Conservation (phyloP, 2,888 invertebrate genomes). For the Archaeoteleia sp. region DNA sequence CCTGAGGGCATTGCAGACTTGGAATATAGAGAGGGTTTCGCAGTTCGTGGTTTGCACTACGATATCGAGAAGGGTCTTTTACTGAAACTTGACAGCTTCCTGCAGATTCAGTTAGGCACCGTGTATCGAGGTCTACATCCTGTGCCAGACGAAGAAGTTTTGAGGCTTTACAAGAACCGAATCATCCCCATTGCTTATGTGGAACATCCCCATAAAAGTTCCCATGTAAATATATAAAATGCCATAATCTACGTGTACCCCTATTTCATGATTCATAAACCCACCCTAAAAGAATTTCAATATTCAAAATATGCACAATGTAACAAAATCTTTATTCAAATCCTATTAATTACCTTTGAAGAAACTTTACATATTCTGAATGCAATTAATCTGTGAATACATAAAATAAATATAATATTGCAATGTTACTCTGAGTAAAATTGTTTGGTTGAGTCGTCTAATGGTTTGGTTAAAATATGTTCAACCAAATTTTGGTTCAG, state of each 20-base stretch:
- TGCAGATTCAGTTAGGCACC: slow-evolving; percentile 96
- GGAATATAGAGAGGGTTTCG: slow-evolving; percentile 94
- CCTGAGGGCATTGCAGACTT: slow-evolving; percentile 87
- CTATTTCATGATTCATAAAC: slow-evolving; percentile 31
- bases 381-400: too few species aligned
- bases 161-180: slow-evolving; percentile 88
- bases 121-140: slow-evolving; percentile 91
- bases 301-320: too few species aligned
- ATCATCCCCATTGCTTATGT: slow-evolving; percentile 92
- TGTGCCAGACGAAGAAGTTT: slow-evolving; percentile 89
- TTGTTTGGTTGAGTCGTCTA: too few species aligned
- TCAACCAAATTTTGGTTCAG: too few species aligned
- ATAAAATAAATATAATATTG: too few species aligned
- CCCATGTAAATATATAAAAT: slow-evolving; percentile 78
- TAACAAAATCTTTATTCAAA: too few species aligned
- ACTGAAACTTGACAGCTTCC: slow-evolving; percentile 95
- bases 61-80: slow-evolving; percentile 96
- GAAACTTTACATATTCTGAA: too few species aligned
- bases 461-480: too few species aligned
- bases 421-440: too few species aligned
- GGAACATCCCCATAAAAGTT: slow-evolving; percentile 84
- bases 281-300: not conserved
- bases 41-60: slow-evolving; percentile 97
- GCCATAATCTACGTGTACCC: slow-evolving; percentile 11
- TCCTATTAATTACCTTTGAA: too few species aligned